phyloP scores from a whole-genome alignment of 2,113 vertebrate species.

The Zosterops borbonicus region DNA sequence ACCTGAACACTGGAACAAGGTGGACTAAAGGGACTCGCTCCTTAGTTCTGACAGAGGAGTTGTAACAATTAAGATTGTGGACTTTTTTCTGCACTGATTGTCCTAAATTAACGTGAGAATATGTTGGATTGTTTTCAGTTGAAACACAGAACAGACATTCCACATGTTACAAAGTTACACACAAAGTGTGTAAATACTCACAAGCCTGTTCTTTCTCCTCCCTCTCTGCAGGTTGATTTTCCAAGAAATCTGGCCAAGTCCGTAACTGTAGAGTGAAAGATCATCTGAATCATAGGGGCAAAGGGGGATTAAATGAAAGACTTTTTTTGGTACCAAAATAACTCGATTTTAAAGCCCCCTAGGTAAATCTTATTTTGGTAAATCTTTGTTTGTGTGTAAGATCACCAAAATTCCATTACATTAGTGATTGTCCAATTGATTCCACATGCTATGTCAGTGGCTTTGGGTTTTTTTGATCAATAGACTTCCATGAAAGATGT shows the following conservation, averaged over 20 bases:
- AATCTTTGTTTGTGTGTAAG: constrained; percentile 59
- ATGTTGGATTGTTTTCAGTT: accelerated
- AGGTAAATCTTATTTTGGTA: constrained; percentile 72
- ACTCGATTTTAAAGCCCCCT: constrained; percentile 73
- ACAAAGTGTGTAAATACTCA: constrained; percentile 38
- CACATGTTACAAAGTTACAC: neutral
- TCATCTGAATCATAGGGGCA: constrained; percentile 36
- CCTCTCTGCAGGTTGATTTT: constrained; percentile 89
- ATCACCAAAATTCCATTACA: constrained; percentile 66
- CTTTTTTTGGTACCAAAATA: constrained; percentile 75
- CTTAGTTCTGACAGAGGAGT: neutral
- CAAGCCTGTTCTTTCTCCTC: constrained; percentile 64
- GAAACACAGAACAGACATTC: neutral
- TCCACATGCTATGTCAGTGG: constrained; percentile 58
- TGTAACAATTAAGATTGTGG: neutral
- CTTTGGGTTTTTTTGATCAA: neutral
- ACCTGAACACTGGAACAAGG: accelerated
- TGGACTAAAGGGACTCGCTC: neutral
- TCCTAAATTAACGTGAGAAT: neutral
- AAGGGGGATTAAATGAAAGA: constrained; percentile 61
- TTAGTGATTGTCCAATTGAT: constrained; percentile 73
- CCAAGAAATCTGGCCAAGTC: constrained; percentile 98
- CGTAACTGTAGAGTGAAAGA: constrained; percentile 91
- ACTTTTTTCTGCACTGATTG: neutral
- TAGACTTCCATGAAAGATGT: constrained; percentile 12